A percentile compares a stretch with the other conserved stretches of the same genome.
These are phyloP conservation scores for Nycticebus coucang DNA, from an alignment of 2,113 vertebrate species.

Conservation along the genomic window DNA sequence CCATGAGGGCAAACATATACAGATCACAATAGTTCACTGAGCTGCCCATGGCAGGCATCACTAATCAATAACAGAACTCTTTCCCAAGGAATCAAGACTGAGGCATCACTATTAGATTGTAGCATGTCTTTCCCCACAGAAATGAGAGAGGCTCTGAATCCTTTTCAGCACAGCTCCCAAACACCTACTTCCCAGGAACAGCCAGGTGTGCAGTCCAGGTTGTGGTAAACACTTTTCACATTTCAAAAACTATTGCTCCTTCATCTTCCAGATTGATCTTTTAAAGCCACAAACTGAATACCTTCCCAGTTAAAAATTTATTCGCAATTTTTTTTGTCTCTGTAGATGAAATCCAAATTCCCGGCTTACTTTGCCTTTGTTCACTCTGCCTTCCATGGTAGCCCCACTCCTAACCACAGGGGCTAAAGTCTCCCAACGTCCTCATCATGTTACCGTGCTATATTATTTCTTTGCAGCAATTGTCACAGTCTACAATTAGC, in stretches of 20 bases:
- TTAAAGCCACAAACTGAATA: background rate
- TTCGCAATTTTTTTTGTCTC: background rate
- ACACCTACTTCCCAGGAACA: background rate
- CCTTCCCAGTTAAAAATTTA: background rate
- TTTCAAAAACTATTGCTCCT: background rate
- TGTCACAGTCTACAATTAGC: background rate
- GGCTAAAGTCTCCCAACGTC: background rate
- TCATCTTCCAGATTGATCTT: background rate
- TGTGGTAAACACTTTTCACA: background rate
- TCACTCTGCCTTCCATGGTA: background rate
- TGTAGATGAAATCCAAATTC: background rate
- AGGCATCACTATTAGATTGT: conserved; percentile 16
- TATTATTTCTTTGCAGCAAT: background rate
- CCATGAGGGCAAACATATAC: rapidly evolving
- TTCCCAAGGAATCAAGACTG: background rate
- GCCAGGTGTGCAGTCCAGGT: background rate
- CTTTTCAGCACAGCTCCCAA: background rate
- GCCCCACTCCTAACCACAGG: background rate
- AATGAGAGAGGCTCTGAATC: background rate
- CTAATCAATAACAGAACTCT: background rate
- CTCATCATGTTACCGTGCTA: background rate
- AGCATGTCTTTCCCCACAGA: background rate
- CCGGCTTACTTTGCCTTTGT: background rate
- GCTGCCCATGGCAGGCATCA: background rate
- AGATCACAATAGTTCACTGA: rapidly evolving